phyloP scores from a whole-genome alignment of 2,888 invertebrate species.

The Byasa hedistus region DNA sequence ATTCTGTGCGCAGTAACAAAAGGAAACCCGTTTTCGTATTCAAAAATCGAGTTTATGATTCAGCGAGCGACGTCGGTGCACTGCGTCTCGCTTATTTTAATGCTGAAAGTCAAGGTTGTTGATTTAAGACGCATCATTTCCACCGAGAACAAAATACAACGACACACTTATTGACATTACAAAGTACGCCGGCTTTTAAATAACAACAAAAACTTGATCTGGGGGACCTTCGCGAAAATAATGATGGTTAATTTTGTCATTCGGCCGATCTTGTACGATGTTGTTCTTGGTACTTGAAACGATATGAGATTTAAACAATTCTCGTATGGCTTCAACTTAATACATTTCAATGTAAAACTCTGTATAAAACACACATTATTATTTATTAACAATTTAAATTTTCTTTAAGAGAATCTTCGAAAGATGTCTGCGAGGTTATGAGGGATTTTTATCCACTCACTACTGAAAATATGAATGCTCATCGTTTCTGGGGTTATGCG shows the following conservation, averaged over 20 bases:
- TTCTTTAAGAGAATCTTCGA: too few species aligned
- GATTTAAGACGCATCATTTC: slow-evolving; percentile 17
- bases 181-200: slow-evolving; percentile 14
- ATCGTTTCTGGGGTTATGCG: too few species aligned
- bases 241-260: slow-evolving; percentile 12
- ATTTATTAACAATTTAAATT: too few species aligned
- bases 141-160: slow-evolving; percentile 9
- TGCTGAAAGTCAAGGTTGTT: slow-evolving; percentile 26
- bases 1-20: slow-evolving; percentile 21
- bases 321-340: not conserved
- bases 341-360: not conserved
- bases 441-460: too few species aligned
- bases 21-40: slow-evolving; percentile 25
- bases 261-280: not conserved
- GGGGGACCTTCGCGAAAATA: slow-evolving; percentile 9
- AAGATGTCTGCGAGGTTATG: too few species aligned
- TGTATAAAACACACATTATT: too few species aligned
- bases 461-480: too few species aligned
- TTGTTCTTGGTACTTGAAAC: not conserved
- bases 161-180: slow-evolving; percentile 21
- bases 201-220: slow-evolving; percentile 13
- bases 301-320: not conserved
- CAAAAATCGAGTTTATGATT: slow-evolving; percentile 27
- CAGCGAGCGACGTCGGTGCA: slow-evolving; percentile 7
- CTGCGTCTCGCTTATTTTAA: slow-evolving; percentile 18